phyloP scores from a whole-genome alignment of 2,888 invertebrate genomes.

The Scelioninae gen. 1 region DNA sequence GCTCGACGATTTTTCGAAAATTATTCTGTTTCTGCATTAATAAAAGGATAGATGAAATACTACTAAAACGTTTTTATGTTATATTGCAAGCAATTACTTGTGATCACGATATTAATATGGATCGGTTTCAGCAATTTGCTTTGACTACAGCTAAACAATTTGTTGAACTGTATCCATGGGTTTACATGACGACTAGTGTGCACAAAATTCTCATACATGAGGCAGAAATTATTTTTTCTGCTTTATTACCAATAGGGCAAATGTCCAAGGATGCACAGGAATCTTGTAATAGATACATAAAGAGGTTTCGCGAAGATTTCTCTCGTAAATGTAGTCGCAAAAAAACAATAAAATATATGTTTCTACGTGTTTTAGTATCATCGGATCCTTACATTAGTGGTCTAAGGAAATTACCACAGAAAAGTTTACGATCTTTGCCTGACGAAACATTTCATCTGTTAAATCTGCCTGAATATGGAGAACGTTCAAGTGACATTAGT shows the following conservation, averaged over 20 bases:
- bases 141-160: neutral
- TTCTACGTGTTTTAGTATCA: constrained; percentile 22
- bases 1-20: no score
- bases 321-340: constrained; percentile 5
- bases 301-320: constrained; percentile 8
- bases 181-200: constrained; percentile 1
- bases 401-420: constrained; percentile 21
- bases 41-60: no score
- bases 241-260: constrained; percentile 19
- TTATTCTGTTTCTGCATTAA: no score
- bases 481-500: no score
- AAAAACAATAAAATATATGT: constrained; percentile 38
- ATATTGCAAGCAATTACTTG: neutral
- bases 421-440: constrained; percentile 5
- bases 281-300: constrained; percentile 14
- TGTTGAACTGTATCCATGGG: constrained; percentile 13
- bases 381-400: constrained; percentile 43
- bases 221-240: constrained; percentile 1
- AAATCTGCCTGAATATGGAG: no score
- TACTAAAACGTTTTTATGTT: neutral
- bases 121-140: neutral
- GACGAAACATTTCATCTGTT: neutral
- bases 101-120: neutral
- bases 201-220: constrained; percentile 25
- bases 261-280: constrained; percentile 19